Percentiles rank a stretch among this genome's conserved stretches.
These are phyloP conservation scores for Tetranychus piercei DNA, from an alignment of 2,888 invertebrate species.

Conservation along the genomic window DNA sequence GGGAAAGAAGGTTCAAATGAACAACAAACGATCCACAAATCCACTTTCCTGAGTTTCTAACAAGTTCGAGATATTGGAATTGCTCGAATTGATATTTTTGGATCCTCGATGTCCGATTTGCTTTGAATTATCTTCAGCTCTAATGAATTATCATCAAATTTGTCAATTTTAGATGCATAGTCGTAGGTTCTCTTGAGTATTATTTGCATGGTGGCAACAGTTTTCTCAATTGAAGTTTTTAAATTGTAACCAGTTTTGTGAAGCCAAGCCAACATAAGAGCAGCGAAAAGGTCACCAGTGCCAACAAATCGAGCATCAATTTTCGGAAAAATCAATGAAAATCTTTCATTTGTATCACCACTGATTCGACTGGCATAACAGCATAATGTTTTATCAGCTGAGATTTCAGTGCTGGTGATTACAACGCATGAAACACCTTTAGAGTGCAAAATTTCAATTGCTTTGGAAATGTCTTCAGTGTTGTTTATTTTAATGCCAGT, in stretches of 20 bases:
- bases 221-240: conserved; percentile 51
- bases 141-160: conserved; percentile 34
- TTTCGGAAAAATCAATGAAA: conserved; percentile 49
- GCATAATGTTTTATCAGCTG: conserved; percentile 43
- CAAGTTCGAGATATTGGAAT: background rate
- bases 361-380: conserved; percentile 38
- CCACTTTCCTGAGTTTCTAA: no score
- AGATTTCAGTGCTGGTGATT: conserved; percentile 64
- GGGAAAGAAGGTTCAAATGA: no score
- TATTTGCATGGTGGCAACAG: conserved; percentile 58
- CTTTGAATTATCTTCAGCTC: conserved; percentile 68
- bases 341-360: conserved; percentile 32
- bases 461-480: conserved; percentile 50
- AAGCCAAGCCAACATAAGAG: conserved; percentile 70
- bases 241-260: conserved; percentile 37
- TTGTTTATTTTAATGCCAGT: conserved; percentile 52
- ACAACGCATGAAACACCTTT: conserved; percentile 65
- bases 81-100: conserved; percentile 23
- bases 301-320: conserved; percentile 65
- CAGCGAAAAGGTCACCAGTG: conserved; percentile 81
- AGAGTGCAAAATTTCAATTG: conserved; percentile 56
- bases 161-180: conserved; percentile 36
- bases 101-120: conserved; percentile 46
- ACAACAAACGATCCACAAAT: no score
- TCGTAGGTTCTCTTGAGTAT: conserved; percentile 58